Evolutionary conservation across 1,140 invertebrate species (phyloP).

Genomic region (Riptortus pedestris): DNA sequence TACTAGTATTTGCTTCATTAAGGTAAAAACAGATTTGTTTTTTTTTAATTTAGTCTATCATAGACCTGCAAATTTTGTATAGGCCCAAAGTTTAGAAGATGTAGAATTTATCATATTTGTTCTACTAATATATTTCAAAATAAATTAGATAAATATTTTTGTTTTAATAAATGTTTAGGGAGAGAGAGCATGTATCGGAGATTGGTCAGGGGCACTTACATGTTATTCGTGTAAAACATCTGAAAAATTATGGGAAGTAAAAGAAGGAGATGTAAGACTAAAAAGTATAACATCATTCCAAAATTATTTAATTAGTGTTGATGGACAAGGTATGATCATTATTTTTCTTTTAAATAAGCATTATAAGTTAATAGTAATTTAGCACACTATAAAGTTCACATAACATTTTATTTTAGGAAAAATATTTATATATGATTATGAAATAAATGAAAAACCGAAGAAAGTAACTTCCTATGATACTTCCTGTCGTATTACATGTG

Average conservation of each 20-base stretch:
- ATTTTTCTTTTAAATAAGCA: neutral
- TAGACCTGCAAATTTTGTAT: too few species aligned
- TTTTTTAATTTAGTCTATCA: too few species aligned
- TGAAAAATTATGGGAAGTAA: conserved; percentile 16
- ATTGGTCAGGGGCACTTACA: neutral
- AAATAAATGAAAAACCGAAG: conserved; percentile 4
- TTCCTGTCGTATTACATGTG: conserved; percentile 14
- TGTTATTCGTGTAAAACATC: conserved; percentile 4
- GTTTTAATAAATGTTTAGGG: conserved; percentile 4
- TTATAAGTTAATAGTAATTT: neutral
- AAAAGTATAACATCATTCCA: neutral
- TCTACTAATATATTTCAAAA: neutral
- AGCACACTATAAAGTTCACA: neutral
- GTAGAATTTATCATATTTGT: neutral
- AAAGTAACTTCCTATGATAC: conserved; percentile 1
- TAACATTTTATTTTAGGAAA: neutral
- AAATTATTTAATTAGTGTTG: conserved; percentile 5
- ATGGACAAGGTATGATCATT: conserved; percentile 12
- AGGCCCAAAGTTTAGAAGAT: too few species aligned
- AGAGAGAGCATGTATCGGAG: conserved; percentile 8
- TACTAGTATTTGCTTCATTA: conserved; percentile 26
- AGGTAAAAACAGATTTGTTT: conserved; percentile 27
- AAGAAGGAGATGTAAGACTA: conserved; percentile 4
- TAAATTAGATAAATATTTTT: neutral
- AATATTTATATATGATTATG: conserved; percentile 6